These are phyloP conservation scores for Scartelaos histophorus DNA, from an alignment of 2,113 vertebrate genomes.

Conservation along the genomic window DNA sequence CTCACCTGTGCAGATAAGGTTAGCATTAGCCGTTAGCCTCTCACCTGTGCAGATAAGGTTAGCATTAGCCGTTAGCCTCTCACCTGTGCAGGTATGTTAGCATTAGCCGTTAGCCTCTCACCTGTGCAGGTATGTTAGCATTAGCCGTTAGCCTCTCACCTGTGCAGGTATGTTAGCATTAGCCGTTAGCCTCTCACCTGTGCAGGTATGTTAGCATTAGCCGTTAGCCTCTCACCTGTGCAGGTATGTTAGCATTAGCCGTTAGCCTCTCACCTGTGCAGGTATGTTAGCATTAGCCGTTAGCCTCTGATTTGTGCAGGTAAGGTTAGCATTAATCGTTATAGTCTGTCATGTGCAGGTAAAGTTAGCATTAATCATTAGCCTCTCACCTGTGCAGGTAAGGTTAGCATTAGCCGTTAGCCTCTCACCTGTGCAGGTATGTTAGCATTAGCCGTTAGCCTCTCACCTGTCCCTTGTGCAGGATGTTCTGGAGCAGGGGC, in stretches of 20 bases:
- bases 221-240: slow-evolving; percentile 74
- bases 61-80: neutral
- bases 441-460: neutral
- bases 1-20: slow-evolving; percentile 71
- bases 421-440: neutral
- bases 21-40: too few relatives aligned
- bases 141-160: too few relatives aligned
- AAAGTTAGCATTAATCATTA: too few relatives aligned
- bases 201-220: slow-evolving; percentile 83
- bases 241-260: slow-evolving; percentile 4
- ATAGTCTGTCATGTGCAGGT: neutral
- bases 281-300: neutral
- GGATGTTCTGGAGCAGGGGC: slow-evolving; percentile 85
- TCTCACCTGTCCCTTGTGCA: slow-evolving; percentile 71
- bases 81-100: slow-evolving; percentile 78
- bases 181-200: slow-evolving; percentile 18
- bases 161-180: neutral
- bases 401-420: too few relatives aligned
- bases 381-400: slow-evolving; percentile 71
- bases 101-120: too few relatives aligned
- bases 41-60: neutral
- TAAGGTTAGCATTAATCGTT: too few relatives aligned
- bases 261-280: neutral
- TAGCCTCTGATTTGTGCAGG: slow-evolving; percentile 56
- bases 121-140: slow-evolving; percentile 53